These are phyloP conservation scores for Hypomecis atomaria DNA, from an alignment of 2,888 invertebrate genomes.

Conservation along the genomic window DNA sequence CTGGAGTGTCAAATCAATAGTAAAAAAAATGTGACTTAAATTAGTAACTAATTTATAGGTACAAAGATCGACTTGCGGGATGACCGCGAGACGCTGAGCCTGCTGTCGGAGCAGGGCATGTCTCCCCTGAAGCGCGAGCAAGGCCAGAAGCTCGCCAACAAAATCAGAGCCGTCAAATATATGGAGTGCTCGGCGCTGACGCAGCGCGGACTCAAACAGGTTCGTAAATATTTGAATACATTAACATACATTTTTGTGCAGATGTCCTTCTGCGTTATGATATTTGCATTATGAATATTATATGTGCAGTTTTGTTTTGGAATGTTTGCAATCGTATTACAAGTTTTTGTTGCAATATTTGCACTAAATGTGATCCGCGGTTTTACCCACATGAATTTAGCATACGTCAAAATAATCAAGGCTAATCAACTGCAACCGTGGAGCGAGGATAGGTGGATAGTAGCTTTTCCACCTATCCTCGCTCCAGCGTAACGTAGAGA, in stretches of 20 bases:
- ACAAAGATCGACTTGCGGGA: slow-evolving; percentile 99
- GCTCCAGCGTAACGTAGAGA: too few species aligned
- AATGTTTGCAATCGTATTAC: too few species aligned
- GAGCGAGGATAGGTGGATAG: too few species aligned
- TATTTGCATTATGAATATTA: background rate
- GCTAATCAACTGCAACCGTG: too few species aligned
- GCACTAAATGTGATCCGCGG: too few species aligned
- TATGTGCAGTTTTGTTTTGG: too few species aligned
- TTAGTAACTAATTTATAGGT: slow-evolving; percentile 83
- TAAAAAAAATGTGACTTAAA: too few species aligned
- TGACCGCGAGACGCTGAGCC: slow-evolving; percentile 97
- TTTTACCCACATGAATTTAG: too few species aligned
- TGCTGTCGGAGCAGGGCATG: slow-evolving; percentile 96
- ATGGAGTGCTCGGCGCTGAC: slow-evolving; percentile 99
- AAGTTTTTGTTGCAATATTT: too few species aligned
- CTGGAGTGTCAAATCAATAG: too few species aligned
- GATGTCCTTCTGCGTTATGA: slow-evolving; percentile 20
- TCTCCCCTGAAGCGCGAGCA: slow-evolving; percentile 98
- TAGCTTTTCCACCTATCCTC: too few species aligned
- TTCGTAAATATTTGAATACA: slow-evolving; percentile 45
- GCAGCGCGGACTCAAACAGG: slow-evolving; percentile 98
- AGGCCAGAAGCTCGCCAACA: slow-evolving; percentile 98
- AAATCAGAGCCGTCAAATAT: slow-evolving; percentile 99
- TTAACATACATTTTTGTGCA: slow-evolving; percentile 9
- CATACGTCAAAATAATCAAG: too few species aligned